phyloP scores from a whole-genome alignment of 1,140 invertebrate species.

The Drosophila kurseongensis region DNA sequence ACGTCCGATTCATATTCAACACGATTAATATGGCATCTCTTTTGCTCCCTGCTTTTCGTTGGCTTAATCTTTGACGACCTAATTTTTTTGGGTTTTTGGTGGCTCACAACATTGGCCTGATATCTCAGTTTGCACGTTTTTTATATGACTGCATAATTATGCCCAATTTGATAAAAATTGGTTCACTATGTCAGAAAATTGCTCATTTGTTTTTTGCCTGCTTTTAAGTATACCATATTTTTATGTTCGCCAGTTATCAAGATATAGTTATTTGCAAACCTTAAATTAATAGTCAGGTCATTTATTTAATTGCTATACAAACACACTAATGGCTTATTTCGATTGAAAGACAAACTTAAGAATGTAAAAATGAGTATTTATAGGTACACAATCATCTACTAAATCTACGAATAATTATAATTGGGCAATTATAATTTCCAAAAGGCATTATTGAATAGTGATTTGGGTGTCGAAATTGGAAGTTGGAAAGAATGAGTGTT shows the following conservation, averaged over 20 bases:
- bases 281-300: conserved; percentile 9
- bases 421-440: conserved; percentile 30
- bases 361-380: conserved; percentile 4
- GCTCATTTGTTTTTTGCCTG: conserved; percentile 19
- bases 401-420: conserved; percentile 22
- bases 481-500: conserved; percentile 24
- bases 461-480: conserved; percentile 29
- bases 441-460: conserved; percentile 15
- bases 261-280: conserved; percentile 29
- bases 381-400: conserved; percentile 2
- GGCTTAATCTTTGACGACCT: conserved; percentile 30
- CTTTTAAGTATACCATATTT: conserved; percentile 14
- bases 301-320: conserved; percentile 24
- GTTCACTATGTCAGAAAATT: conserved; percentile 41
- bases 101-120: conserved; percentile 17
- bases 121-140: conserved; percentile 22
- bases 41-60: conserved; percentile 37
- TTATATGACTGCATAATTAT: conserved; percentile 33
- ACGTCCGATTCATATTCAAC: conserved; percentile 50
- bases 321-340: conserved; percentile 15
- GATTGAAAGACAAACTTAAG: not conserved
- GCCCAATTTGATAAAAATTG: conserved; percentile 45
- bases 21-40: conserved; percentile 46
- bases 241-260: conserved; percentile 17
- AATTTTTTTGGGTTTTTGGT: conserved; percentile 28